Percentiles rank a stretch among this genome's conserved stretches.
phyloP scores from a whole-genome alignment of 2,797 vertebrate genomes.

The Gymnocypris eckloni region DNA sequence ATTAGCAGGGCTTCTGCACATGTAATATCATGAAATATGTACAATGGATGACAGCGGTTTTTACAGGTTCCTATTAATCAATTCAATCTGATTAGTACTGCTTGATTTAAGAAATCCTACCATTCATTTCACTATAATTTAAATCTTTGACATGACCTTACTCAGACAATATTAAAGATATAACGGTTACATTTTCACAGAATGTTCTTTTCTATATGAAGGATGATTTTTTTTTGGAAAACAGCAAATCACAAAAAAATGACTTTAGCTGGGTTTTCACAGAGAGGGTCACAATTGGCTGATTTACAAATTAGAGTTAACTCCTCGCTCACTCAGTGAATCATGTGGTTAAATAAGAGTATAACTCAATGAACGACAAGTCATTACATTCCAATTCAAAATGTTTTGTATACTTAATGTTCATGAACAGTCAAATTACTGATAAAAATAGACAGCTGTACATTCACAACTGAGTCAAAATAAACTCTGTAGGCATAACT shows the following conservation, averaged over 20 bases:
- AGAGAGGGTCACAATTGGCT: not conserved
- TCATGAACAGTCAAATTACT: not conserved
- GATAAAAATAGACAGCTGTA: not conserved
- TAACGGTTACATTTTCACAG: too few species aligned
- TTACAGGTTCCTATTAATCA: conserved; percentile 19
- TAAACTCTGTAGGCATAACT: not conserved
- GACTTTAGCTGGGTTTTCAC: too few species aligned
- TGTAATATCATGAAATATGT: conserved; percentile 22
- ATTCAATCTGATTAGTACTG: conserved; percentile 12
- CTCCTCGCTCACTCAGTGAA: not conserved
- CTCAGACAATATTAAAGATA: too few species aligned
- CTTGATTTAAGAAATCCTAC: not conserved
- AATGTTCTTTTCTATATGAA: too few species aligned
- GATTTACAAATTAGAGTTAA: not conserved
- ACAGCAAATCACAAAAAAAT: too few species aligned
- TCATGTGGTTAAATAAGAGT: not conserved
- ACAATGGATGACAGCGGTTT: conserved; percentile 18
- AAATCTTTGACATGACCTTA: too few species aligned
- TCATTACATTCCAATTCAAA: not conserved
- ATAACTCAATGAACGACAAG: not conserved
- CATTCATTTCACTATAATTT: too few species aligned
- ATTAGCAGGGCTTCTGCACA: not conserved
- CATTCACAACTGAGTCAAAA: not conserved
- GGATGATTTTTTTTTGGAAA: too few species aligned
- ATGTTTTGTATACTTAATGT: not conserved